These are phyloP conservation scores for Hanleya hanleyi DNA, from an alignment of 2,888 invertebrate species.

Conservation along the genomic window DNA sequence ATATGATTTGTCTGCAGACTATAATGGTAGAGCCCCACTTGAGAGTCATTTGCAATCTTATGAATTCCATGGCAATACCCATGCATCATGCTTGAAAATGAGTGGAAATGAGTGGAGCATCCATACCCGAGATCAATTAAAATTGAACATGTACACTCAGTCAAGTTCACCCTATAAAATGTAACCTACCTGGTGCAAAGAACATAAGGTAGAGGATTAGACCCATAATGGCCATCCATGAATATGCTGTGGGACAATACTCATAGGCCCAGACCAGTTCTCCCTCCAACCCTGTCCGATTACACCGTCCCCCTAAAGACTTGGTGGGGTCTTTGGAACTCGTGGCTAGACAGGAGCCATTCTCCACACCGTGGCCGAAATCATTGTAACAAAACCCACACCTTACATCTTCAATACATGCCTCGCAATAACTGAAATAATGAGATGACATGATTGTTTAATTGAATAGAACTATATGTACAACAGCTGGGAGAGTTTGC, in stretches of 20 bases:
- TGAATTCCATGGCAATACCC: no score
- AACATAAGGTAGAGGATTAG: slow-evolving; percentile 74
- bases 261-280: slow-evolving; percentile 67
- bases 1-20: no score
- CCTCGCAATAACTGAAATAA: slow-evolving; percentile 71
- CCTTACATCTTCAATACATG: slow-evolving; percentile 71
- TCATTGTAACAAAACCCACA: slow-evolving; percentile 75
- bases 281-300: slow-evolving; percentile 38
- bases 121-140: no score
- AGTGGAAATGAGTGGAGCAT: no score
- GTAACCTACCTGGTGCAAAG: slow-evolving; percentile 73
- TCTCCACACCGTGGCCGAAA: slow-evolving; percentile 44
- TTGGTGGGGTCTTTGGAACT: slow-evolving; percentile 35
- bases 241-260: slow-evolving; percentile 74
- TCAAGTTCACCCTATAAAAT: neutral
- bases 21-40: no score
- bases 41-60: no score
- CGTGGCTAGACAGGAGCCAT: slow-evolving; percentile 69
- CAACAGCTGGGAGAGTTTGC: no score
- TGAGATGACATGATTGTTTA: no score
- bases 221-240: slow-evolving; percentile 74
- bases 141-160: no score
- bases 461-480: no score
- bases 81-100: no score
- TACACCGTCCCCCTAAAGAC: slow-evolving; percentile 58